Evolutionary conservation across 1,140 invertebrate species (phyloP).

Genomic region (Luehdorfia chinensis): DNA sequence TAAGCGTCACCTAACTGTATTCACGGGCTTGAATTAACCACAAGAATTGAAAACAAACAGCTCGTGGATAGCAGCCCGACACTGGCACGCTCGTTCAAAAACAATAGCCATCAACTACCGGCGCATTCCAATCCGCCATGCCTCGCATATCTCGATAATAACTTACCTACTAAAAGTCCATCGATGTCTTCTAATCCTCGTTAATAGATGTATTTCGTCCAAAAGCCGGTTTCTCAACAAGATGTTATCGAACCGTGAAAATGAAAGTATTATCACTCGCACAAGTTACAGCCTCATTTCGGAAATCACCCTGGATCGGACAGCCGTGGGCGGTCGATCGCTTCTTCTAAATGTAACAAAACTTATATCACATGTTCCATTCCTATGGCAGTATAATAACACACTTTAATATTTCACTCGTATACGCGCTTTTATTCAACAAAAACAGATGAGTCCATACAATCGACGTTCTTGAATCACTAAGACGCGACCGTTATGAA

Average conservation of each 20-base stretch:
- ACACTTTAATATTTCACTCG: constrained; percentile 8
- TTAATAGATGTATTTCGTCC: background rate
- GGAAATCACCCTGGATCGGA: constrained; percentile 7
- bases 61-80: background rate
- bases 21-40: constrained; percentile 22
- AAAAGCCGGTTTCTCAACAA: constrained; percentile 1
- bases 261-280: constrained; percentile 17
- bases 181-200: constrained; percentile 22
- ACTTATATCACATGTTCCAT: constrained; percentile 9
- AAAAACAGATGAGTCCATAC: constrained; percentile 9
- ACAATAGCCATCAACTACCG: constrained; percentile 26
- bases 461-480: constrained; percentile 1
- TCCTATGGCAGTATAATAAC: background rate
- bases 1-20: constrained; percentile 34
- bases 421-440: constrained; percentile 10
- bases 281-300: constrained; percentile 11
- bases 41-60: constrained; percentile 25
- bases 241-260: constrained; percentile 9
- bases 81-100: constrained; percentile 11
- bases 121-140: constrained; percentile 33
- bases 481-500: constrained; percentile 2
- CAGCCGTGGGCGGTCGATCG: constrained; percentile 8
- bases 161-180: constrained; percentile 54
- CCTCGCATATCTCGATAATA: constrained; percentile 23
- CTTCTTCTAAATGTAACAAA: background rate